Evolutionary conservation across 2,888 invertebrate species (phyloP).

Genomic region (Apodemia duryi): DNA sequence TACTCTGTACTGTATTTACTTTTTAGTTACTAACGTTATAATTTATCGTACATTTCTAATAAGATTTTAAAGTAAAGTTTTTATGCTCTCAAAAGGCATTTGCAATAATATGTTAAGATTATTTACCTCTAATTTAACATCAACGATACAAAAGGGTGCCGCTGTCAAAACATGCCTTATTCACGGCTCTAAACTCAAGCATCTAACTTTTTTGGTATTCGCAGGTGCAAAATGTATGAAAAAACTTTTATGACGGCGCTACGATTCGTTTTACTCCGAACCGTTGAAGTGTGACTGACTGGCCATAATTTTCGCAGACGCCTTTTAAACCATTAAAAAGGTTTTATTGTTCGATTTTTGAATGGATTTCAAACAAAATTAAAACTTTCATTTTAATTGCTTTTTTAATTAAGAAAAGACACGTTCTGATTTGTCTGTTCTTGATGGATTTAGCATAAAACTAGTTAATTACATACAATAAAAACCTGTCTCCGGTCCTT

Average conservation of each 20-base stretch:
- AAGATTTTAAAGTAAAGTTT: too few species aligned
- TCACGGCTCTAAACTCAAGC: slow-evolving; percentile 36
- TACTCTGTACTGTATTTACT: too few species aligned
- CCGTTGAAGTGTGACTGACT: slow-evolving; percentile 27
- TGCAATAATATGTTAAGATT: slow-evolving; percentile 6
- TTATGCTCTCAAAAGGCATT: neutral
- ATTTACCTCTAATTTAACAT: slow-evolving; percentile 13
- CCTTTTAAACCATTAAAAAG: slow-evolving; percentile 27
- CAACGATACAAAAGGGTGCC: slow-evolving; percentile 46
- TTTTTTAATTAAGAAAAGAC: neutral
- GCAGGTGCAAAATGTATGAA: slow-evolving; percentile 65
- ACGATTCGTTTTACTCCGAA: slow-evolving; percentile 34
- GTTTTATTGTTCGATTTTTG: slow-evolving; percentile 13
- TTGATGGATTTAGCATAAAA: neutral
- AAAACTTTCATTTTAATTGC: slow-evolving; percentile 10
- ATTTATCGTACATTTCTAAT: too few species aligned
- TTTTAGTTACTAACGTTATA: too few species aligned
- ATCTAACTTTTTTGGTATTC: slow-evolving; percentile 46
- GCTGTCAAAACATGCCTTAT: slow-evolving; percentile 68
- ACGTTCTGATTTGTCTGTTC: neutral
- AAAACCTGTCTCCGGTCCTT: neutral
- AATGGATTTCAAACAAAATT: slow-evolving; percentile 7
- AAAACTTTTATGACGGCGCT: slow-evolving; percentile 69
- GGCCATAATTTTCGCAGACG: slow-evolving; percentile 29
- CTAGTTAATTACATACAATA: neutral